Conservation (phyloP, 2,797 vertebrate species). For the Otolemur crassicaudatus region DNA sequence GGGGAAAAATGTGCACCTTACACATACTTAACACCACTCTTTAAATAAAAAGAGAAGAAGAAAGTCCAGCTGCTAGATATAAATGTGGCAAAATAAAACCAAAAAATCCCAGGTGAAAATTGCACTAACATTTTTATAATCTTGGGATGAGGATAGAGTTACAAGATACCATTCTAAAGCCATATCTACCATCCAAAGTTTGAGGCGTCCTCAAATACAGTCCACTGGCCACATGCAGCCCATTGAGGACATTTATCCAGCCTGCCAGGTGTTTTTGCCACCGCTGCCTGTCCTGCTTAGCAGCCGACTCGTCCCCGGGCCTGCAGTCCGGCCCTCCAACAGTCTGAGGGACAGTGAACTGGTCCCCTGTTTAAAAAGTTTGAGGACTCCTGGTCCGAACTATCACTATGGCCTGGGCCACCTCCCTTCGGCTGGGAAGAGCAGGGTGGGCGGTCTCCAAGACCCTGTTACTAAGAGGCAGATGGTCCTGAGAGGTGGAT, state of each 20-base stretch:
- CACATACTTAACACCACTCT: background rate
- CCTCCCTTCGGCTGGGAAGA: background rate
- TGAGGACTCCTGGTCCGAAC: background rate
- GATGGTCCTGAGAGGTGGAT: background rate
- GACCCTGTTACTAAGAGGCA: background rate
- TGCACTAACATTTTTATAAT: background rate
- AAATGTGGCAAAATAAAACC: background rate
- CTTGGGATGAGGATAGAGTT: background rate
- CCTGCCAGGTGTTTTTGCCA: too few species aligned
- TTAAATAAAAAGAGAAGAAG: background rate
- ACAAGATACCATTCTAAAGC: background rate
- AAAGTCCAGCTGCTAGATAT: background rate
- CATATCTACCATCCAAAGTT: background rate
- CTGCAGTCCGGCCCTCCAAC: too few species aligned
- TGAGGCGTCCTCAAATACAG: too few species aligned
- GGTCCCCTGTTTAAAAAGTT: too few species aligned
- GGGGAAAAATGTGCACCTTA: background rate
- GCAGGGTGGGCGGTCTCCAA: background rate
- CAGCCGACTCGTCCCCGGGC: too few species aligned
- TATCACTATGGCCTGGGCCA: background rate
- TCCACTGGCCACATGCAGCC: too few species aligned
- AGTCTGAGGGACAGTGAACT: too few species aligned
- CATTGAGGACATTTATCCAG: too few species aligned
- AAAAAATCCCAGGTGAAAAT: background rate
- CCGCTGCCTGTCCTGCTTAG: too few species aligned